Percentiles rank a stretch among this genome's conserved stretches.
Evolutionary conservation across 1,140 invertebrate genomes (phyloP).

Genomic region (Zaprionus kolodkinae): DNA sequence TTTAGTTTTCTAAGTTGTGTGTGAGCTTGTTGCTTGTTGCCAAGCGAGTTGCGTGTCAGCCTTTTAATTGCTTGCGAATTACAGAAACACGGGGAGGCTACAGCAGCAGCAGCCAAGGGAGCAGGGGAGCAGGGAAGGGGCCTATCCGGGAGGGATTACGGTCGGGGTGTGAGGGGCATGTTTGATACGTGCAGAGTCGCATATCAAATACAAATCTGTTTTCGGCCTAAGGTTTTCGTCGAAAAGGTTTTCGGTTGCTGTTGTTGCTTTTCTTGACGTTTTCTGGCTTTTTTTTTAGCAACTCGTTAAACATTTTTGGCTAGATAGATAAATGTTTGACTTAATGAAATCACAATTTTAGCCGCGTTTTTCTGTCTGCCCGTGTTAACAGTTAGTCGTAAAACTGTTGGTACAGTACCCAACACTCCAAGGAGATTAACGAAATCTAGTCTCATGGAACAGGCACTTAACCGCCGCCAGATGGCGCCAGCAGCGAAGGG

Average conservation of each 20-base stretch:
- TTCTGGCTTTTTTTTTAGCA: constrained; percentile 11
- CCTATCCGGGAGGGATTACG: not conserved
- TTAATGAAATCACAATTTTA: constrained; percentile 14
- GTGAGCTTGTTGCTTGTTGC: constrained; percentile 50
- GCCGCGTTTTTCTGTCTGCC: not conserved
- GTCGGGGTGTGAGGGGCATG: constrained; percentile 1
- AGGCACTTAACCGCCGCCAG: not conserved
- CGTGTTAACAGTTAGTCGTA: constrained; percentile 1
- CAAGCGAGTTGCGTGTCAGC: constrained; percentile 53
- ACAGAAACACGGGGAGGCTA: constrained; percentile 64
- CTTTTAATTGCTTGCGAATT: constrained; percentile 78
- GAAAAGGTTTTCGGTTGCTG: constrained; percentile 39
- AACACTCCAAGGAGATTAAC: not conserved
- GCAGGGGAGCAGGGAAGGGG: too few species aligned
- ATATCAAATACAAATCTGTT: constrained; percentile 59
- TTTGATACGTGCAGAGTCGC: constrained; percentile 62
- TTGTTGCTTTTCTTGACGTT: not conserved
- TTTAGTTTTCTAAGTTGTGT: constrained; percentile 67
- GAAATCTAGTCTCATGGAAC: not conserved
- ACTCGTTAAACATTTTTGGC: constrained; percentile 33
- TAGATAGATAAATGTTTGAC: constrained; percentile 40
- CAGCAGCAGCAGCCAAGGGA: not conserved
- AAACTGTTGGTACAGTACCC: not conserved
- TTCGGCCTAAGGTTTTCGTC: constrained; percentile 43
- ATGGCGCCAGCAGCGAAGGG: not conserved